Percentiles rank a stretch among this genome's conserved stretches.
Conservation (phyloP, 2,797 vertebrate genomes). For the Hyperoplus lanceolatus region DNA sequence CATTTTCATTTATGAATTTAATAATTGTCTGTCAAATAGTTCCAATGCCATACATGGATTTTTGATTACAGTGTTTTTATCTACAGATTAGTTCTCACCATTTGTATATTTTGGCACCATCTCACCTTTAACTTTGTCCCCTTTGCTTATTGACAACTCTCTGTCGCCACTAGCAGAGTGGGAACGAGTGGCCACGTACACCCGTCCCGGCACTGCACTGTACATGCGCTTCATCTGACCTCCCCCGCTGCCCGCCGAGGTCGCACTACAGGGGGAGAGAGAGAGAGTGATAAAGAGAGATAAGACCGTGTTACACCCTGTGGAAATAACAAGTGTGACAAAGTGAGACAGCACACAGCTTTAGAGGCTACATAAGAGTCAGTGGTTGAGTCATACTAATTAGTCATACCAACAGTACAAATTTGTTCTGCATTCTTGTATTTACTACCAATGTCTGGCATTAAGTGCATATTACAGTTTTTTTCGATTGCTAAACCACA, state of each 20-base stretch:
- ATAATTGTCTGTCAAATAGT: not conserved
- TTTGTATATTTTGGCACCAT: not conserved
- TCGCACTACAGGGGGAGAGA: slow-evolving; percentile 49
- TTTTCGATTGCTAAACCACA: too few relatives aligned
- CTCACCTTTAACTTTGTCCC: slow-evolving; percentile 94
- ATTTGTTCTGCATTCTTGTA: slow-evolving; percentile 18
- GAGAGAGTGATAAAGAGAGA: slow-evolving; percentile 21
- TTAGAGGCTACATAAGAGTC: slow-evolving; percentile 49
- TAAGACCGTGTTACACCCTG: slow-evolving; percentile 35
- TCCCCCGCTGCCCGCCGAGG: slow-evolving; percentile 64
- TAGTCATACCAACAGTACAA: slow-evolving; percentile 41
- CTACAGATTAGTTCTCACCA: not conserved
- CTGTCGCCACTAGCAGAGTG: slow-evolving; percentile 90
- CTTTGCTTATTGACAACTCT: slow-evolving; percentile 92
- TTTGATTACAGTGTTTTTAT: not conserved
- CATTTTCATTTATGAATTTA: not conserved
- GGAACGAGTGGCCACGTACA: slow-evolving; percentile 90
- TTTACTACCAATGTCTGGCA: slow-evolving; percentile 8
- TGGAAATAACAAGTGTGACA: slow-evolving; percentile 53
- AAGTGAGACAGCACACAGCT: slow-evolving; percentile 49
- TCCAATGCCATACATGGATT: not conserved
- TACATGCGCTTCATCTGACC: slow-evolving; percentile 90
- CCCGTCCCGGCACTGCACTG: slow-evolving; percentile 91
- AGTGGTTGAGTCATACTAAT: slow-evolving; percentile 48
- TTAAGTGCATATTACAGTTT: not conserved